Percentiles rank a stretch among this genome's conserved stretches.
These are phyloP conservation scores for Atherinosoma microstoma DNA, from an alignment of 2,797 vertebrate species.

Conservation along the genomic window DNA sequence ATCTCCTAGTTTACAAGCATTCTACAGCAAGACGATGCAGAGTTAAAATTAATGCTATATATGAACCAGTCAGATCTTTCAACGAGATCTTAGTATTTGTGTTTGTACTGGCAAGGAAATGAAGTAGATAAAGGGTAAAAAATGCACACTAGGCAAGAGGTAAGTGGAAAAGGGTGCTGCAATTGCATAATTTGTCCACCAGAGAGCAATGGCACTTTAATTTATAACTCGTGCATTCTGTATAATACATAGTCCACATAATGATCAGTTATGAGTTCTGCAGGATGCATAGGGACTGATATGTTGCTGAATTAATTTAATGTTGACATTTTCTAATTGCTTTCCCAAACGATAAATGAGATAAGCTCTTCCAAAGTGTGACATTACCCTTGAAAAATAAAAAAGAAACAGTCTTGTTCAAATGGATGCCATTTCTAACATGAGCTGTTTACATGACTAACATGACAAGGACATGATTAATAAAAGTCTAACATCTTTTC, in stretches of 20 bases:
- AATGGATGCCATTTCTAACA: constrained; percentile 15
- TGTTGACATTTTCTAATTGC: background rate
- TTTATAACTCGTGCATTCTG: background rate
- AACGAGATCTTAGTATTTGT: background rate
- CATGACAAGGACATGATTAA: constrained; percentile 20
- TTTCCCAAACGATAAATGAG: background rate
- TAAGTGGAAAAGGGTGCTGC: background rate
- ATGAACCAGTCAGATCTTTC: background rate
- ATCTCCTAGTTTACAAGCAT: background rate
- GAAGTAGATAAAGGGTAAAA: background rate
- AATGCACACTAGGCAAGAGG: background rate
- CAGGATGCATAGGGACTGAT: background rate
- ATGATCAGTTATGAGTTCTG: background rate
- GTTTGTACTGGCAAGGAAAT: background rate
- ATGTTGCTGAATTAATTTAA: background rate
- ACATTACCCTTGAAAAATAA: background rate
- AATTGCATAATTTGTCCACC: background rate
- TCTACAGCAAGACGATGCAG: background rate
- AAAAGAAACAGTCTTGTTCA: background rate
- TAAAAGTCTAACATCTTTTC: constrained; percentile 65
- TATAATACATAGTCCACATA: background rate
- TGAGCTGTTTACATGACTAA: constrained; percentile 29
- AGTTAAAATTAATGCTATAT: background rate
- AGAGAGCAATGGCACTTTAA: constrained; percentile 6
- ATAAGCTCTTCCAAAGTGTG: background rate